Base-by-base conservation (phyloP, 1,140 invertebrate species). In the Drosophila chauvacae region DNA sequence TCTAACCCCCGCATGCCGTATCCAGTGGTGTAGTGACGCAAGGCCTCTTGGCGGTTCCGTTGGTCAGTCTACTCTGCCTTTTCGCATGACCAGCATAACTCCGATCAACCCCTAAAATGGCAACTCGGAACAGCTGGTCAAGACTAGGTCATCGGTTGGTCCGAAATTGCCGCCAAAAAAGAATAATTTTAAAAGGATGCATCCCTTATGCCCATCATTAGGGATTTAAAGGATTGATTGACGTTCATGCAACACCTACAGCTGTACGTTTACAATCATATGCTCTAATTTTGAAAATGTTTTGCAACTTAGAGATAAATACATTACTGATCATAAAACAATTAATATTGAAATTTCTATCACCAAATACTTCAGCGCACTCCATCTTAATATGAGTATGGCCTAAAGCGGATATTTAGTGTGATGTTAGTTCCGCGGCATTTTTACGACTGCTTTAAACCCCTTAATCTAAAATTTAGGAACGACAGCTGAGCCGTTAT, bases 401-500 rank as follows among this genome's bases (percentile, higher is more conserved):
- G 3, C 11, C 4, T 37, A 23, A 23, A 35, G 7, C 13, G 4
- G 7, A 56, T 39, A 42, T 26, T n/a, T 18, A 26, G 7, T 26
- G 26, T 26, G 0, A 41, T 6, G 6, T 11, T 37, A 57, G 33
- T 30, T 23, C 7, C 20, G 23, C 26, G 18, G 14, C 10, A 61
- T 11, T 35, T 35, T 47, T 13, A 33, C 5, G 7, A 7, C 23
- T 18, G 26, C 18, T 30, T 47, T 47, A 56, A 69, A 56, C 33
- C 18, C 28, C 48, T 53, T 70, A 47, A 42, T 37, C 42, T 51
- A 58, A 44, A 55, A 62, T 55, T 37, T 42, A 37, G 56, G 64
- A 76, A 66, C 64, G 83, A 72, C 87, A 91, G 87, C 87, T 90
- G 87, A 90, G 81, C 63, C 64, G 66, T 59, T 74, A 77, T 79